Conservation (phyloP, 2,888 invertebrate genomes). For the Cryptosula pallasiana region DNA sequence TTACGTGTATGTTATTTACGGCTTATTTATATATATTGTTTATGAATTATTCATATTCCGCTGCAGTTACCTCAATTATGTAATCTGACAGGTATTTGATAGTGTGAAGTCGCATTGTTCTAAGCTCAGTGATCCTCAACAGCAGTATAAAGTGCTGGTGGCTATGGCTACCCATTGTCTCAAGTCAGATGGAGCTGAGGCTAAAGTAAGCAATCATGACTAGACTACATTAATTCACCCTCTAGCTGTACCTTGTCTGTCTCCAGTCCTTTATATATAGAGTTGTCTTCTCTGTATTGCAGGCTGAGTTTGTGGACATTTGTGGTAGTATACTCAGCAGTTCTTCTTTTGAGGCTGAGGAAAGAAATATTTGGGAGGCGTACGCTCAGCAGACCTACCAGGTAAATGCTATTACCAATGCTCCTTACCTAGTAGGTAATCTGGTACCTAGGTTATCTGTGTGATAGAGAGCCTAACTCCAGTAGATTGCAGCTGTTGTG, state of each 20-base stretch:
- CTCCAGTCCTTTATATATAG: too few species aligned
- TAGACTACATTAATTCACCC: too few species aligned
- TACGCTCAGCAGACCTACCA: background rate
- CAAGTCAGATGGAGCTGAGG: background rate
- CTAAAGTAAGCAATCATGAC: slow-evolving; percentile 1
- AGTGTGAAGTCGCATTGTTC: background rate
- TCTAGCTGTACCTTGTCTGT: too few species aligned
- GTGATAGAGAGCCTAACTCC: too few species aligned
- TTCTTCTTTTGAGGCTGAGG: background rate
- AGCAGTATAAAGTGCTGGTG: slow-evolving; percentile 6
- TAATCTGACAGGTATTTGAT: background rate
- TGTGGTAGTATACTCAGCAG: background rate
- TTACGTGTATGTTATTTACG: too few species aligned
- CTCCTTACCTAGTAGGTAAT: too few species aligned
- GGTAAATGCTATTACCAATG: too few species aligned
- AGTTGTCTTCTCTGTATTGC: background rate
- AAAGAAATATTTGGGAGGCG: background rate
- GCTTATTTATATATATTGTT: too few species aligned
- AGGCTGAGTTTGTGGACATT: background rate
- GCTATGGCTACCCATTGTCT: background rate
- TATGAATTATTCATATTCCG: too few species aligned
- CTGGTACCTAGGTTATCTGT: too few species aligned
- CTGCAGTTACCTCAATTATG: too few species aligned
- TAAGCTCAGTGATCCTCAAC: background rate
- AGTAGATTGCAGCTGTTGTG: too few species aligned